Percentiles rank a stretch among this genome's conserved stretches.
These are phyloP conservation scores for Bibio marci DNA, from an alignment of 2,888 invertebrate genomes.

Conservation along the genomic window DNA sequence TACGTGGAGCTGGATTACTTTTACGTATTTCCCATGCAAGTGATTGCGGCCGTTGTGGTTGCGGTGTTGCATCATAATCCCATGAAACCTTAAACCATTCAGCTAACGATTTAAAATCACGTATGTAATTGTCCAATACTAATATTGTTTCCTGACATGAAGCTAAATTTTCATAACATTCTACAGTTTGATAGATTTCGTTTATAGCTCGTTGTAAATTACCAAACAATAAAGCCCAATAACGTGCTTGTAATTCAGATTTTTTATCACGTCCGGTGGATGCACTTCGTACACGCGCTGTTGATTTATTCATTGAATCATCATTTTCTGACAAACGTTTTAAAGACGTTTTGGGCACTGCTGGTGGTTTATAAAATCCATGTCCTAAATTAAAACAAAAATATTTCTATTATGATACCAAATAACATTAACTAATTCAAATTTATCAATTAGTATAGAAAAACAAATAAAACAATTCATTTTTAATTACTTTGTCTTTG, in stretches of 20 bases:
- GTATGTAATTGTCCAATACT: slow-evolving; percentile 83
- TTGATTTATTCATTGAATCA: slow-evolving; percentile 20
- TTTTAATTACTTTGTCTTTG: background rate
- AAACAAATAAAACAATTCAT: background rate
- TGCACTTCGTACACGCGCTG: slow-evolving; percentile 58
- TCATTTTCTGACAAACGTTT: slow-evolving; percentile 16
- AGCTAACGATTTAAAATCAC: slow-evolving; percentile 85
- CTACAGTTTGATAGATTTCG: slow-evolving; percentile 91
- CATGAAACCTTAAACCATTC: slow-evolving; percentile 88
- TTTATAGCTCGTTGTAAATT: slow-evolving; percentile 83
- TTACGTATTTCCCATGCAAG: slow-evolving; percentile 93
- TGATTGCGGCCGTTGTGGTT: slow-evolving; percentile 70
- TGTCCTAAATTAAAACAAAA: slow-evolving; percentile 4
- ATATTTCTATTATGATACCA: background rate
- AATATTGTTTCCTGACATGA: slow-evolving; percentile 94
- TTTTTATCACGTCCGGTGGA: slow-evolving; percentile 76
- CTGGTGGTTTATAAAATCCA: slow-evolving; percentile 12
- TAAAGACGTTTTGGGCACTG: slow-evolving; percentile 9
- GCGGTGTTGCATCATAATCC: slow-evolving; percentile 81
- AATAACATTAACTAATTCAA: background rate
- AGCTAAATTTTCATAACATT: slow-evolving; percentile 80
- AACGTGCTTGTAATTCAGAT: slow-evolving; percentile 75
- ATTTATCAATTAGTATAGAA: background rate
- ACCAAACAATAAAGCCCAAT: slow-evolving; percentile 92
- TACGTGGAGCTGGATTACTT: slow-evolving; percentile 42